Evolutionary conservation across 1,140 invertebrate species (phyloP).

Genomic region (Euura saliciscinereae): DNA sequence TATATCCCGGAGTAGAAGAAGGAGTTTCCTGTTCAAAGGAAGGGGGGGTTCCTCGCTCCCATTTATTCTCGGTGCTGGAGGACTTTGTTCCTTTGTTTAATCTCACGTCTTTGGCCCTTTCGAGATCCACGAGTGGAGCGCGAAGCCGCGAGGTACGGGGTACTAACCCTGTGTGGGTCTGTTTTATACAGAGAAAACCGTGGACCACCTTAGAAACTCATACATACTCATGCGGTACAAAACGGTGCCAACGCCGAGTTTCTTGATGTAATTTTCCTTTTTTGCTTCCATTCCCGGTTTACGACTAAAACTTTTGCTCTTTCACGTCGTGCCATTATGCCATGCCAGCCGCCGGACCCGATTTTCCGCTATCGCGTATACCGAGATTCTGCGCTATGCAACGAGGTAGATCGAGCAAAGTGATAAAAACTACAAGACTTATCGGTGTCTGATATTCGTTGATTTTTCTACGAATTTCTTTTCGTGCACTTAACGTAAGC

Average conservation of each 20-base stretch:
- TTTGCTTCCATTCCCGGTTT: constrained; percentile 52
- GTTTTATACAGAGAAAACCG: no score
- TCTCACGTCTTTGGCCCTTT: constrained; percentile 29
- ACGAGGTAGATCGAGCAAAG: no score
- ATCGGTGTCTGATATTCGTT: no score
- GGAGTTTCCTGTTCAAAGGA: background rate
- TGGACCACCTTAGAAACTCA: no score
- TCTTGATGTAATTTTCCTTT: constrained; percentile 59
- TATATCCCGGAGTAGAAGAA: background rate
- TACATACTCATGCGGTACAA: no score
- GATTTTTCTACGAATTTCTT: no score
- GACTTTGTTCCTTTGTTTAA: constrained; percentile 46
- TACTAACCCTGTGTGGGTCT: no score
- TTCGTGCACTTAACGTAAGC: no score
- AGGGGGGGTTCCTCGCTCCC: background rate
- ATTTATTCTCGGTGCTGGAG: background rate
- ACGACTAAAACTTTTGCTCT: constrained; percentile 54
- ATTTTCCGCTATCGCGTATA: constrained; percentile 15
- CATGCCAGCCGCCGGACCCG: background rate
- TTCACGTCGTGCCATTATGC: constrained; percentile 12
- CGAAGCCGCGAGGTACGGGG: no score
- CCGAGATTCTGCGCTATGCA: no score
- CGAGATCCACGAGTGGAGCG: background rate
- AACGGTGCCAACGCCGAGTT: constrained; percentile 39
- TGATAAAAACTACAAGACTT: no score